These are phyloP conservation scores for Phaethornis superciliosus DNA, from an alignment of 2,113 vertebrate genomes.

Conservation along the genomic window DNA sequence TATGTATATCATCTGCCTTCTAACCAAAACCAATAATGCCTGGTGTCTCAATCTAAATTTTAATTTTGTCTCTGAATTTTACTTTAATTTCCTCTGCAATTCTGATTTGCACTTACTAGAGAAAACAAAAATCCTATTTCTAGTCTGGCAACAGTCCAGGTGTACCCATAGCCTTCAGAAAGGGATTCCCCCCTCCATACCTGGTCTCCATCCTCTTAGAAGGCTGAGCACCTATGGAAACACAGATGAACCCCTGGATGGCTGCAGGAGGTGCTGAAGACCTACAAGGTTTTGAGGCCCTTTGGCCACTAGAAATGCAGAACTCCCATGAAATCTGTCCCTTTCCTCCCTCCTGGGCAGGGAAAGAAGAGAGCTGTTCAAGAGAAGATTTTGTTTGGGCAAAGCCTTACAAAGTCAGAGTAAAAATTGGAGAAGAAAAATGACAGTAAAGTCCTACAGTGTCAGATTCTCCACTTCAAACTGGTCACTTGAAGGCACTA, in stretches of 20 bases:
- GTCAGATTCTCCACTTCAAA: background rate
- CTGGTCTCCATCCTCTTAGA: background rate
- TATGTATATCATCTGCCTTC: slow-evolving; percentile 7
- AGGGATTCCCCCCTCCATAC: background rate
- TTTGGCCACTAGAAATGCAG: background rate
- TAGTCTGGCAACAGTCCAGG: background rate
- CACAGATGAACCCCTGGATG: background rate
- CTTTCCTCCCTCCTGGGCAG: background rate
- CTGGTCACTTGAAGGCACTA: background rate
- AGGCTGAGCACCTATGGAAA: background rate
- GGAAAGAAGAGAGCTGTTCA: background rate
- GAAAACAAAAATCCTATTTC: slow-evolving; percentile 20
- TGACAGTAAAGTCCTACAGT: background rate
- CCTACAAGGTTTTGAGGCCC: background rate
- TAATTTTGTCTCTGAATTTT: slow-evolving; percentile 50
- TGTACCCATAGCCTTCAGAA: background rate
- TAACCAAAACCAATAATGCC: slow-evolving; percentile 32
- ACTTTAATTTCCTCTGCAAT: slow-evolving; percentile 33
- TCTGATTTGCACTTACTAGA: background rate
- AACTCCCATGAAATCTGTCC: background rate
- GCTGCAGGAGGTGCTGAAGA: background rate
- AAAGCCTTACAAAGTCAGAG: background rate
- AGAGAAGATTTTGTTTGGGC: background rate
- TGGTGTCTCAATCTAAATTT: slow-evolving; percentile 35
- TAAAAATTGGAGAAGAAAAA: background rate